These are phyloP conservation scores for Coenonympha glycerion DNA, from an alignment of 2,888 invertebrate species.

Conservation along the genomic window DNA sequence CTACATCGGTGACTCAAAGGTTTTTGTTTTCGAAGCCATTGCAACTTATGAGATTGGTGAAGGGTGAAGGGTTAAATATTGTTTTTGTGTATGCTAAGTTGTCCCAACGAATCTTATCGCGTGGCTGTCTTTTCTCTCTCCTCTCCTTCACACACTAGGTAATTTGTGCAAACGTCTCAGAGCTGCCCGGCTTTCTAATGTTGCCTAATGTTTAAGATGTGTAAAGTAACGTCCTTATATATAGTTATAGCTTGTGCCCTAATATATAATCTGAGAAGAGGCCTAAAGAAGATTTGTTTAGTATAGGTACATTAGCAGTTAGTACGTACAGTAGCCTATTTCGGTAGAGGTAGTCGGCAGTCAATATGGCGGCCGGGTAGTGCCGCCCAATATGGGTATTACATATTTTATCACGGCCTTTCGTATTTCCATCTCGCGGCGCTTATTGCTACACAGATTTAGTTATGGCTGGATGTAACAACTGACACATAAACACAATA, in stretches of 20 bases:
- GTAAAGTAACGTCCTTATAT: no score
- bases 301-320: neutral
- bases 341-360: slow-evolving; percentile 21
- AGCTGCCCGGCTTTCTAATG: no score
- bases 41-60: neutral
- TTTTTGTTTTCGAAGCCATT: slow-evolving; percentile 6
- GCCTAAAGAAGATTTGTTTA: no score
- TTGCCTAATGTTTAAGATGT: no score
- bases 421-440: slow-evolving; percentile 44
- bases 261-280: no score
- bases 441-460: slow-evolving; percentile 29
- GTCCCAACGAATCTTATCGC: no score
- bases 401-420: slow-evolving; percentile 63
- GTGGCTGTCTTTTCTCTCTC: no score
- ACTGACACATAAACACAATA: neutral
- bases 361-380: slow-evolving; percentile 57
- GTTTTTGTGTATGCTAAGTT: neutral
- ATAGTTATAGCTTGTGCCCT: no score
- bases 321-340: neutral
- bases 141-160: no score
- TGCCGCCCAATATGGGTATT: slow-evolving; percentile 68
- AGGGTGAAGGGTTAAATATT: slow-evolving; percentile 1
- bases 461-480: slow-evolving; percentile 29
- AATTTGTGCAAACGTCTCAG: no score
- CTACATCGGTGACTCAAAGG: no score